These are phyloP conservation scores for Xestia xanthographa DNA, from an alignment of 2,888 invertebrate species.

Conservation along the genomic window DNA sequence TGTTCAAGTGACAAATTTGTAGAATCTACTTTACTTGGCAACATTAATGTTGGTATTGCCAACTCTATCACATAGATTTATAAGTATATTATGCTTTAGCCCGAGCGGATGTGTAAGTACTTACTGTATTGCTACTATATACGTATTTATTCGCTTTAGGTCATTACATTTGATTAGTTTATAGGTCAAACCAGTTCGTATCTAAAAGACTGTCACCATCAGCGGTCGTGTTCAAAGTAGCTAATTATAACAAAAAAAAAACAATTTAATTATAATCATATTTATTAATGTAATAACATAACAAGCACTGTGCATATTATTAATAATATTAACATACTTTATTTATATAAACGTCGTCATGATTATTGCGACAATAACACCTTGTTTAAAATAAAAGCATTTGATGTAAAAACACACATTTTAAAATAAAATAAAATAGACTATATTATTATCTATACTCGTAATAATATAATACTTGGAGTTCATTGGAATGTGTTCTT, in stretches of 20 bases:
- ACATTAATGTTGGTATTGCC: no score
- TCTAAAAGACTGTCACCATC: conserved; percentile 54
- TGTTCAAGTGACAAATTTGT: neutral
- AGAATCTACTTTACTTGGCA: neutral
- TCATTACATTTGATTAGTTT: neutral
- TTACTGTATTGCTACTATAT: neutral
- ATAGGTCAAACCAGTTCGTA: neutral
- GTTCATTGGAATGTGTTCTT: conserved; percentile 54
- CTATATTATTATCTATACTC: conserved; percentile 47
- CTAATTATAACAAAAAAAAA: conserved; percentile 24
- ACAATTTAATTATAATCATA: conserved; percentile 55
- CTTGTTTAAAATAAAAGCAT: conserved; percentile 36
- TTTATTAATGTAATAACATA: conserved; percentile 71
- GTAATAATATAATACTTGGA: conserved; percentile 55
- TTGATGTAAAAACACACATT: conserved; percentile 57
- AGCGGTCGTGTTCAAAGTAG: conserved; percentile 56
- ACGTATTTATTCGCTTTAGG: no score
- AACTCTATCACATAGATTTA: neutral
- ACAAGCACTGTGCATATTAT: conserved; percentile 69
- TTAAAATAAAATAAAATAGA: conserved; percentile 12
- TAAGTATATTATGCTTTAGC: neutral
- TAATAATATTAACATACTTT: conserved; percentile 30
- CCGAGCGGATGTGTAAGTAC: neutral
- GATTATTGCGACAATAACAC: conserved; percentile 36
- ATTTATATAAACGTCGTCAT: conserved; percentile 21